Evolutionary conservation across 2,797 vertebrate species (phyloP).

Genomic region (Zenarchopterus dispar): DNA sequence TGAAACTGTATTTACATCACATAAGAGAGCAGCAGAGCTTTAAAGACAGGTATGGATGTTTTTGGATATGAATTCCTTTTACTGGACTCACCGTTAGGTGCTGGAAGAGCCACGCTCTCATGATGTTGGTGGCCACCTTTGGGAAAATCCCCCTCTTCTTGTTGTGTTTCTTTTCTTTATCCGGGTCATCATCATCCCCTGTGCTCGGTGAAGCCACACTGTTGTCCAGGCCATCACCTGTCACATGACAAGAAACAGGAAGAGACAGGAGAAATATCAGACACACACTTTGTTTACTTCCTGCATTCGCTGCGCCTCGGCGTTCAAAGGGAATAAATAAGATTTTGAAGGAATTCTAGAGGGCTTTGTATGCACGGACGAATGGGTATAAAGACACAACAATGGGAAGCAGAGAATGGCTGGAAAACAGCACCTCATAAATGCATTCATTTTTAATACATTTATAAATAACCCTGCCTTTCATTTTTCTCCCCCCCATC

Average conservation of each 20-base stretch:
- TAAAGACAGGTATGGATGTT: constrained; percentile 16
- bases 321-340: constrained; percentile 77
- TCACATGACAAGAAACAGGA: constrained; percentile 77
- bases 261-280: constrained; percentile 65
- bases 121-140: constrained; percentile 99
- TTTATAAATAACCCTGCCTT: constrained; percentile 85
- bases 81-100: constrained; percentile 95
- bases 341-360: constrained; percentile 74
- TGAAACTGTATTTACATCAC: constrained; percentile 15
- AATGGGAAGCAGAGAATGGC: constrained; percentile 74
- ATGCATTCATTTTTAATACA: constrained; percentile 85
- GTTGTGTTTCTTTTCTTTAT: constrained; percentile 99
- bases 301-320: constrained; percentile 55
- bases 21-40: constrained; percentile 3
- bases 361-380: constrained; percentile 74
- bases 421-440: constrained; percentile 80
- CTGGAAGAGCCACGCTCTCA: constrained; percentile 99
- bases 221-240: constrained; percentile 99
- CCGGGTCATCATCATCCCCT: constrained; percentile 98
- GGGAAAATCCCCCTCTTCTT: constrained; percentile 99
- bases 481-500: constrained; percentile 63
- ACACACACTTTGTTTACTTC: constrained; percentile 74
- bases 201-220: constrained; percentile 99
- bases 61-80: constrained; percentile 6
- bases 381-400: constrained; percentile 71